Evolutionary conservation across 2,113 vertebrate species (phyloP).

Genomic region (Notothenia rossii): DNA sequence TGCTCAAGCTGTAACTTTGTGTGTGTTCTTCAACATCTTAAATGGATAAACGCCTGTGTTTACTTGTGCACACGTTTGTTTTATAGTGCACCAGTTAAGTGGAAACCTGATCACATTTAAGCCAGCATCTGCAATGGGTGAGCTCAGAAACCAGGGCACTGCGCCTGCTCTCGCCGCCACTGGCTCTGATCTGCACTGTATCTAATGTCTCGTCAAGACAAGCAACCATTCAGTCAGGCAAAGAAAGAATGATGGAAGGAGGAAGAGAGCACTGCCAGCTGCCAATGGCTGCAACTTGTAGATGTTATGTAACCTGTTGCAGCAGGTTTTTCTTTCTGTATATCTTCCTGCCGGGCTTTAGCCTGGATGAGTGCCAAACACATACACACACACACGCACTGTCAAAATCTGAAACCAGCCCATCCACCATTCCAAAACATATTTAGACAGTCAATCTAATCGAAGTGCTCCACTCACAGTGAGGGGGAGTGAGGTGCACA

Average conservation of each 20-base stretch:
- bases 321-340: conserved; percentile 78
- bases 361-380: conserved; percentile 68
- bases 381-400: conserved; percentile 34
- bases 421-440: conserved; percentile 67
- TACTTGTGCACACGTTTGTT: conserved; percentile 9
- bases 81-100: conserved; percentile 27
- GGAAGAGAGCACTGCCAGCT: conserved; percentile 68
- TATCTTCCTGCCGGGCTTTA: conserved; percentile 68
- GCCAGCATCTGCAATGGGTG: conserved; percentile 38
- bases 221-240: conserved; percentile 66
- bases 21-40: background rate
- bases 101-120: conserved; percentile 42
- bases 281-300: conserved; percentile 62
- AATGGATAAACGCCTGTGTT: conserved; percentile 15
- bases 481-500: conserved; percentile 26
- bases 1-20: background rate
- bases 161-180: conserved; percentile 47
- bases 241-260: conserved; percentile 68
- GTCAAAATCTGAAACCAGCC: conserved; percentile 77
- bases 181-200: conserved; percentile 69
- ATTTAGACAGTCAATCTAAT: conserved; percentile 68
- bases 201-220: conserved; percentile 73
- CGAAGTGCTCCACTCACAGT: conserved; percentile 44
- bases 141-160: conserved; percentile 58
- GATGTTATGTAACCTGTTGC: conserved; percentile 80